Percentiles rank a stretch among this genome's conserved stretches.
phyloP scores from a whole-genome alignment of 2,797 vertebrate genomes.

The Lophotriccus pileatus region DNA sequence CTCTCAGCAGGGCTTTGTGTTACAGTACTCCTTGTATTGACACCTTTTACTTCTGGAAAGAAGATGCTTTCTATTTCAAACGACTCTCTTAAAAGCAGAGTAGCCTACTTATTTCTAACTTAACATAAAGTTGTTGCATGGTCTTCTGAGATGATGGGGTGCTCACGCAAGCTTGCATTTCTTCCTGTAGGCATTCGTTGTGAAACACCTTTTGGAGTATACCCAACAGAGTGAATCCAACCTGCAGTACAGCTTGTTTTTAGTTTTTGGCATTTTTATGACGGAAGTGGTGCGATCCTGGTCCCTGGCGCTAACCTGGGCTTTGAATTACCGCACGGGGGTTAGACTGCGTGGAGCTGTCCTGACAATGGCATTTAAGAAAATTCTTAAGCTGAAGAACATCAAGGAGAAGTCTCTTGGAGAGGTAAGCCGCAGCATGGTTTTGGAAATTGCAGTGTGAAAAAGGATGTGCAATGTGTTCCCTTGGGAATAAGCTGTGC shows the following conservation, averaged over 20 bases:
- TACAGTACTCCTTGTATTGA: constrained; percentile 27
- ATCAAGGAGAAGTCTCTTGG: constrained; percentile 89
- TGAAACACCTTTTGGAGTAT: constrained; percentile 92
- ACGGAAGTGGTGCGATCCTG: constrained; percentile 90
- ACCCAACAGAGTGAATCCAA: constrained; percentile 83
- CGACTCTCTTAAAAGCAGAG: constrained; percentile 25
- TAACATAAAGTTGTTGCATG: constrained; percentile 77
- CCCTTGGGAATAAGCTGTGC: neutral
- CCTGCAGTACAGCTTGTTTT: constrained; percentile 86
- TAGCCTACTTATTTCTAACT: constrained; percentile 79
- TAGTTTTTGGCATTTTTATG: constrained; percentile 88
- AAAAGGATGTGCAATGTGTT: neutral
- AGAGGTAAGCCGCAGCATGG: constrained; percentile 74
- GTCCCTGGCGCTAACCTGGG: constrained; percentile 93
- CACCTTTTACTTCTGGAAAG: constrained; percentile 53
- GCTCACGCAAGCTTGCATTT: constrained; percentile 80
- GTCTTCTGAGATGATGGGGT: constrained; percentile 41
- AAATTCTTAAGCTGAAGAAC: constrained; percentile 89
- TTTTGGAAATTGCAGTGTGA: neutral
- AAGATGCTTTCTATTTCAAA: constrained; percentile 57
- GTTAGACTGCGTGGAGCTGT: constrained; percentile 88
- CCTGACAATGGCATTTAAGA: constrained; percentile 89
- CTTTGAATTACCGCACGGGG: constrained; percentile 91
- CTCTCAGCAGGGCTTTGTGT: constrained; percentile 54
- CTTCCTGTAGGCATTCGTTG: constrained; percentile 91